Evolutionary conservation across 2,797 vertebrate species (phyloP).

Genomic region (Prunella strophiata): DNA sequence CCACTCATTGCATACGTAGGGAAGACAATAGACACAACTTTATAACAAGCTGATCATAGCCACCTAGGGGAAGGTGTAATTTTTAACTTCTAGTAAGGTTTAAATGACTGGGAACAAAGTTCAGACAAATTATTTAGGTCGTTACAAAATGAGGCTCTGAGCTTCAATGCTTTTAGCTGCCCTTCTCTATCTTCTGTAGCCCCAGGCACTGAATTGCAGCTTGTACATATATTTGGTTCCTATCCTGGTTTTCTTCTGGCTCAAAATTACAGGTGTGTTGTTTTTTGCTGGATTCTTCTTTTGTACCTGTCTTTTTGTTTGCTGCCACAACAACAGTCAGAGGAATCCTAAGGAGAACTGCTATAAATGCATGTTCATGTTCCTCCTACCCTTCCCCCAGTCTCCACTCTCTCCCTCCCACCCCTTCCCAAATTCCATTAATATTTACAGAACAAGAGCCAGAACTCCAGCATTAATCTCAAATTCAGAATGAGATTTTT

Average conservation of each 20-base stretch:
- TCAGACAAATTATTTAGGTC: not conserved
- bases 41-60: not conserved
- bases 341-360: not conserved
- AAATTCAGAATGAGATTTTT: constrained; percentile 47
- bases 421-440: constrained; percentile 13
- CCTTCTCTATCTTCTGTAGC: not conserved
- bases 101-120: not conserved
- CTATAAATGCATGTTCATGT: not conserved
- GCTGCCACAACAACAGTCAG: not conserved
- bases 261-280: not conserved
- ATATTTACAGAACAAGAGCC: constrained; percentile 40
- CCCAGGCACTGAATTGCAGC: not conserved
- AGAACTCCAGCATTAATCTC: constrained; percentile 20
- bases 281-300: not conserved
- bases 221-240: not conserved
- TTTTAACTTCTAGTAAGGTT: not conserved
- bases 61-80: not conserved
- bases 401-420: not conserved
- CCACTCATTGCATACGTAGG: not conserved
- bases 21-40: not conserved
- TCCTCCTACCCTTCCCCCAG: not conserved
- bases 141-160: not conserved
- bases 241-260: not conserved
- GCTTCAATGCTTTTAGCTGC: not conserved
- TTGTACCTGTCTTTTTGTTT: not conserved